phyloP scores from a whole-genome alignment of 2,888 invertebrate genomes.

The Nemotelus nigrinus region DNA sequence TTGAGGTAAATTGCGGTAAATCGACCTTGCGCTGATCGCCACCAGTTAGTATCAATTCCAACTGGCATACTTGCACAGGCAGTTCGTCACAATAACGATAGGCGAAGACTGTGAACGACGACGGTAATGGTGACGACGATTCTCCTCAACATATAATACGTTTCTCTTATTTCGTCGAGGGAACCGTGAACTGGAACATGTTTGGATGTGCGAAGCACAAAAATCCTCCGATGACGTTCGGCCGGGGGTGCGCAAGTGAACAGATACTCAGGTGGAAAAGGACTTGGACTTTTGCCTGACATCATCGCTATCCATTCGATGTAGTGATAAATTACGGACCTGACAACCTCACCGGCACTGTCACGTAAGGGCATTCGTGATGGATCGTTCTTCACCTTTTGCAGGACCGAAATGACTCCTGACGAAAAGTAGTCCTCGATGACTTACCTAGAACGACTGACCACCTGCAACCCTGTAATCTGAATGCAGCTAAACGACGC shows the following conservation, averaged over 20 bases:
- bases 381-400: slow-evolving; percentile 36
- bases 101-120: too few relatives aligned
- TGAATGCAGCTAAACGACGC: not conserved
- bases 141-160: not conserved
- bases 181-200: not conserved
- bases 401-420: not conserved
- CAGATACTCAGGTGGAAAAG: not conserved
- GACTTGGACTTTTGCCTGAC: not conserved
- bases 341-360: slow-evolving; percentile 18
- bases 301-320: not conserved
- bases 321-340: slow-evolving; percentile 32
- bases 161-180: not conserved
- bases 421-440: not conserved
- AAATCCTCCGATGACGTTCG: not conserved
- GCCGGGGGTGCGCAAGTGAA: not conserved
- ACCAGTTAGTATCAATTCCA: not conserved
- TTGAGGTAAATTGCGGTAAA: slow-evolving; percentile 35
- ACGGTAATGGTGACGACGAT: not conserved
- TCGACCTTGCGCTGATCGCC: slow-evolving; percentile 13
- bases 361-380: slow-evolving; percentile 34
- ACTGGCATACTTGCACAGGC: not conserved
- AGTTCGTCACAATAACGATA: not conserved
- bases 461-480: slow-evolving; percentile 1
- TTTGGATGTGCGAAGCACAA: not conserved
- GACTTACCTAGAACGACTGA: too few relatives aligned